Base-by-base conservation (phyloP, 2,888 invertebrate species). In the Tiphia femorata region DNA sequence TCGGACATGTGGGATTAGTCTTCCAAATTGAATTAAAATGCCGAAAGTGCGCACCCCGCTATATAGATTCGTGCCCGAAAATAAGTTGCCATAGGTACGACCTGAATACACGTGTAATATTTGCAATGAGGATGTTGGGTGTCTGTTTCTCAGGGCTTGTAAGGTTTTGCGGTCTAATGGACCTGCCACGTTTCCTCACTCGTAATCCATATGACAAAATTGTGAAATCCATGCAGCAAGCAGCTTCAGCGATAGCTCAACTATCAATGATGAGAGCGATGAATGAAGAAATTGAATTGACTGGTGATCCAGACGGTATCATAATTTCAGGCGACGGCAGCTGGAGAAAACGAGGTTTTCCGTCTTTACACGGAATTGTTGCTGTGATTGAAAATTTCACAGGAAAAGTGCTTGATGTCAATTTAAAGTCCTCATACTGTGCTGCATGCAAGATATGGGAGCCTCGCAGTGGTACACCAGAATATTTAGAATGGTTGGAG, bases 271-370 rank as follows among this genome's bases (percentile, higher is more conserved):
- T 23, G 7, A 14, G 37, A 10, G 40, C 44, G 14, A 29, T 44
- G 30, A 14, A 27, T 12, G 44, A 2, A 23, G 25, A 38, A 48
- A 37, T 38, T 7, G 2, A 48, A 21, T 37, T 48, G 20, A 12
- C 35, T 12, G 23, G 12, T 21, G 25, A 48, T 10, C 10, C 8
- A 7, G 14, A 25, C 38, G 37, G 48, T 27, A 48, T 38, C 23
- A 8, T 48, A 25, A 37, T 25, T 48, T 49, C 27, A 10, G 19
- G 27, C 7, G 49, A 41, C 41, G 41, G 41, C 16, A 49, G 49
- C 12, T 49, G 41, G 1, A 16, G 12, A 14, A 49, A 49, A 49
- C 1, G n/a, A 29, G 49, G 29, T 29, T 49, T 27, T 27, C 29
- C 14, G 0, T 49, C 19, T 41, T 41, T 41, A 17, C 29, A n/a